Evolutionary conservation across 1,140 invertebrate species (phyloP), one percentile per base, ranked within the genome.

Genomic region (Diploscapter pachys): DNA sequence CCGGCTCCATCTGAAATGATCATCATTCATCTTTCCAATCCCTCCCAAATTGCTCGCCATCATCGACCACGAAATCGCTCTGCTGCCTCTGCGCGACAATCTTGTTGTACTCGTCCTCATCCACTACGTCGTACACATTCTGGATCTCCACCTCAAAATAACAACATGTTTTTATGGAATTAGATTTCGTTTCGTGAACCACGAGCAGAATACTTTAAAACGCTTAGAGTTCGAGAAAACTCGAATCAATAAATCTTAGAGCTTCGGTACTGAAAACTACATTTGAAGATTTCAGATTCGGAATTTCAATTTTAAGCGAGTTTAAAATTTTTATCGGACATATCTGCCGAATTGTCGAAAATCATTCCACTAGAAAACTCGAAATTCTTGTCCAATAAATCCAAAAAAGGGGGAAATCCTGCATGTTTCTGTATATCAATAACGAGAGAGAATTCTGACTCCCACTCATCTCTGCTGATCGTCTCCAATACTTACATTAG

Each of bases 61-160:
- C 77, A 61, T 78, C 77, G 31, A 75, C 69, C 49, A 78, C 75
- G 62, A 78, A 71, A 56, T 76, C 68, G 9, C 69, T 72, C n/a
- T 72, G 61, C 62, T 78, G 74, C 13, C 77, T 62, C n/a, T 71
- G 54, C 5, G 59, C 11, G n/a, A 76, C 73, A n/a, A 78, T 78
- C 11, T 71, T 6, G 4, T 78, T 63, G 63, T 78, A 78, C 67
- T 71, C 74, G 48, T 78, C 77, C 11, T 78, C 77, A 63, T 78
- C 69, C 31, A 78, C 77, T 59, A 62, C 68, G 31, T 78, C 74
- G 73, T 78, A 78, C 11, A 78, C 67, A 50, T 76, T 53, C 31
- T 63, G 54, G 3, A 71, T 69, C 8, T 69, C 66, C 5, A 74
- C 5, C 73, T 74, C 13, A 74, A 74, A 50, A 2, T 5, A 59